Base-by-base conservation (phyloP, 2,888 invertebrate species). In the Caradrina kadenii region DNA sequence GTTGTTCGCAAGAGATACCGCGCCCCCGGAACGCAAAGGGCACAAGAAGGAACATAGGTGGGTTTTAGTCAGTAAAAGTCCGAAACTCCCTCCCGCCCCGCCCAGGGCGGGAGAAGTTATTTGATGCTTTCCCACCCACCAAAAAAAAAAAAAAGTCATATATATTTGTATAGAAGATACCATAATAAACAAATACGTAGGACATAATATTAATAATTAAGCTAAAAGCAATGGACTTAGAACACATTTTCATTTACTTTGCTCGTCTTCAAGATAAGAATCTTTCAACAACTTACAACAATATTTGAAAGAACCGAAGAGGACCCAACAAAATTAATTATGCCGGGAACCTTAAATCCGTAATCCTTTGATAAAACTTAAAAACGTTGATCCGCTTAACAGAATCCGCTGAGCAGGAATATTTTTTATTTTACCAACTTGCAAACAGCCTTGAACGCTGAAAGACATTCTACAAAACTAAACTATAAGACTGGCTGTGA, bases 351-450 rank as follows among this genome's bases (percentile, higher is more conserved):
- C 4, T 59, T 35, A 79, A 48, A 45, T 68, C 56, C 48, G 22
- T 63, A 56, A 74, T 49, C 62, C 52, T 62, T 76, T 63, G 35
- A 55, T 53, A 59, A 68, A 76, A 69, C 64, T 80, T 21, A 50
- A 63, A 65, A 55, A 55, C 26, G n/a, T 52, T 59, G 45, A 80
- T 69, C 80, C 26, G 77, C 55, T 76, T 70, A 65, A 45, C 17
- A 45, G 45, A 17, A 45, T 52, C 17, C 1, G n/a, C 49, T 55
- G 21, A 8, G 8, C 26, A 45, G 54, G 26, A 39, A n/a, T 63
- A 17, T 53, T 56, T 56, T 50, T 26, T 48, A 48, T 39, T 48
- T 53, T 22, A 58, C 42, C 39, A 42, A 58, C 17, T 39, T 39
- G 35, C 45, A 52, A 65, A 42, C 50, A 19, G 15, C 54, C 22